Conservation (phyloP, 1,140 invertebrate genomes). For the Paramacrobiotus metropolitanus region DNA sequence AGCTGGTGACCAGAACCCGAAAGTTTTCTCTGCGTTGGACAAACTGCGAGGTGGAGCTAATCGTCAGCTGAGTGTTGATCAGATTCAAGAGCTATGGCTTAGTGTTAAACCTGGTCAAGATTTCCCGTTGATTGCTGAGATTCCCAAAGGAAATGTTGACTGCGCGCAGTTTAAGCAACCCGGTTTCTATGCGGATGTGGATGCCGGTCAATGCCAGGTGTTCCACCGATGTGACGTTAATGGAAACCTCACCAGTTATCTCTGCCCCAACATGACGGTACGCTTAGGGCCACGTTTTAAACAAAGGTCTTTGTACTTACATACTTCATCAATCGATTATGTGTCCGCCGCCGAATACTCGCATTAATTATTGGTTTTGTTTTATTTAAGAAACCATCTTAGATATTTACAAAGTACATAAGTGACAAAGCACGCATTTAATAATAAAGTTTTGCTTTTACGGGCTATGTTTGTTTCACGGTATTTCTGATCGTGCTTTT, state of each 20-base stretch:
- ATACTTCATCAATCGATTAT: too few species aligned
- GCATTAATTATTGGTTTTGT: too few species aligned
- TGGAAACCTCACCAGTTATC: neutral
- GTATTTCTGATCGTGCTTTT: too few species aligned
- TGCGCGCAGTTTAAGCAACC: neutral
- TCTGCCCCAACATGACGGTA: neutral
- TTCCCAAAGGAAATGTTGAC: neutral
- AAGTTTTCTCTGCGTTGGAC: neutral
- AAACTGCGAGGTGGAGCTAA: neutral
- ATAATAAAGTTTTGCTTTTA: too few species aligned
- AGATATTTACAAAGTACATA: too few species aligned
- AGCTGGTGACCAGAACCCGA: too few species aligned
- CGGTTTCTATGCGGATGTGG: neutral
- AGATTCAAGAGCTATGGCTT: neutral
- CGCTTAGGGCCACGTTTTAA: too few species aligned
- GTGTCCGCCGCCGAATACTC: too few species aligned
- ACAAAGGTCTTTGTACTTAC: too few species aligned
- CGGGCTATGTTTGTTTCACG: too few species aligned
- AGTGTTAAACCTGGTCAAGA: neutral
- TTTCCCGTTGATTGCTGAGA: neutral
- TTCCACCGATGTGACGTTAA: neutral
- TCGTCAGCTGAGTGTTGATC: neutral
- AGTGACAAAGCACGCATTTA: too few species aligned
- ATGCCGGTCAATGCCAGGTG: neutral
- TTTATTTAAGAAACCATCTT: too few species aligned